phyloP scores from a whole-genome alignment of 2,113 vertebrate species.

The Telmatochromis brachygnathus region DNA sequence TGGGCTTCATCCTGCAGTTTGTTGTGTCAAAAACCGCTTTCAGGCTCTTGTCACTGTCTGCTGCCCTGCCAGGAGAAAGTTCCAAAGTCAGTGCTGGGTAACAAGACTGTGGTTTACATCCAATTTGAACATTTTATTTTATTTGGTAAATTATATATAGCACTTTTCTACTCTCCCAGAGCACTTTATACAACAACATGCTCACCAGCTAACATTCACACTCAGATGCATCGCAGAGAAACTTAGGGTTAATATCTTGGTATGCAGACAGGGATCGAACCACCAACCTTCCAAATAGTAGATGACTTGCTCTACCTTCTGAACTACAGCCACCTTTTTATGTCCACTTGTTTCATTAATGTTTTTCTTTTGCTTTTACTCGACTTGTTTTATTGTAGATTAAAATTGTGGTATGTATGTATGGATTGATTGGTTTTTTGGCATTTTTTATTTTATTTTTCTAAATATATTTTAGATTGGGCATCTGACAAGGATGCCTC shows the following conservation, averaged over 20 bases:
- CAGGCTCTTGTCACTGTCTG: not conserved
- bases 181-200: not conserved
- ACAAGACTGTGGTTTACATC: not conserved
- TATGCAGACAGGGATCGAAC: not conserved
- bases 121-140: not conserved
- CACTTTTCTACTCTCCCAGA: not conserved
- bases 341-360: not conserved
- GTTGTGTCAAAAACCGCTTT: not conserved
- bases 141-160: not conserved
- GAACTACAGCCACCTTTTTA: not conserved
- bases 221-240: not conserved
- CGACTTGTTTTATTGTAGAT: not conserved
- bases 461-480: not conserved
- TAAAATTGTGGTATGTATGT: not conserved
- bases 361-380: not conserved
- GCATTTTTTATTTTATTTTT: not conserved
- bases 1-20: not conserved
- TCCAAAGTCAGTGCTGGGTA: not conserved
- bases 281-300: not conserved
- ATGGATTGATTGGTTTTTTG: not conserved
- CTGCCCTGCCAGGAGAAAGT: not conserved
- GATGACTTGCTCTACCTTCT: not conserved
- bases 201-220: not conserved
- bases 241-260: not conserved
- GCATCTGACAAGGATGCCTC: not conserved